phyloP scores from a whole-genome alignment of 2,797 vertebrate genomes.

The Chaetodon trifasciatus region DNA sequence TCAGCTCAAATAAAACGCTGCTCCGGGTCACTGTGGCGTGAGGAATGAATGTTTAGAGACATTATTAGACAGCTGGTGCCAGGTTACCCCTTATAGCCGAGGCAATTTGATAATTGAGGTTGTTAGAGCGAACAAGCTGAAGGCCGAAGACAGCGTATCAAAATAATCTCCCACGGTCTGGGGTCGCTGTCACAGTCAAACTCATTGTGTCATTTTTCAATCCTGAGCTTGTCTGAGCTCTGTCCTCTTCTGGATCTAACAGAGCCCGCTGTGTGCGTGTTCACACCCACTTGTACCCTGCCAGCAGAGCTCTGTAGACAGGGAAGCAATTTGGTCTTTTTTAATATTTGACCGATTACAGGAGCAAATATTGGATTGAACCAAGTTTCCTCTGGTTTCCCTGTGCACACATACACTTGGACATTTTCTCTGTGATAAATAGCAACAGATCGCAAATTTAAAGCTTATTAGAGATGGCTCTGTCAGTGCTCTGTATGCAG shows the following conservation, averaged over 20 bases:
- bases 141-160: constrained; percentile 75
- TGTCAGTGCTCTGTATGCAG: constrained; percentile 66
- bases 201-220: constrained; percentile 82
- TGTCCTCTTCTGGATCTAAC: constrained; percentile 68
- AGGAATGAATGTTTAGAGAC: constrained; percentile 73
- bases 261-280: constrained; percentile 75
- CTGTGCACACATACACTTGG: constrained; percentile 59
- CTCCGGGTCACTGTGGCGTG: constrained; percentile 53
- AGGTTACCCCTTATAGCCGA: constrained; percentile 78
- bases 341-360: constrained; percentile 82
- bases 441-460: constrained; percentile 73
- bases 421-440: constrained; percentile 74
- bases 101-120: constrained; percentile 86
- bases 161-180: constrained; percentile 76
- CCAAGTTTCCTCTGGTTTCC: constrained; percentile 77
- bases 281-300: constrained; percentile 58
- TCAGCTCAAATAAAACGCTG: constrained; percentile 61
- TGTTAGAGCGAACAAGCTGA: constrained; percentile 80
- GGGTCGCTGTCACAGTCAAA: constrained; percentile 81
- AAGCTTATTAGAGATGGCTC: constrained; percentile 69
- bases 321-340: constrained; percentile 80
- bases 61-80: constrained; percentile 76
- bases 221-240: constrained; percentile 68
- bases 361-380: constrained; percentile 81
- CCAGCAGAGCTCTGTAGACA: constrained; percentile 69